A percentile compares a stretch with the other conserved stretches of the same genome.
Evolutionary conservation across 2,797 vertebrate species (phyloP).

Genomic region (Lacerta agilis): DNA sequence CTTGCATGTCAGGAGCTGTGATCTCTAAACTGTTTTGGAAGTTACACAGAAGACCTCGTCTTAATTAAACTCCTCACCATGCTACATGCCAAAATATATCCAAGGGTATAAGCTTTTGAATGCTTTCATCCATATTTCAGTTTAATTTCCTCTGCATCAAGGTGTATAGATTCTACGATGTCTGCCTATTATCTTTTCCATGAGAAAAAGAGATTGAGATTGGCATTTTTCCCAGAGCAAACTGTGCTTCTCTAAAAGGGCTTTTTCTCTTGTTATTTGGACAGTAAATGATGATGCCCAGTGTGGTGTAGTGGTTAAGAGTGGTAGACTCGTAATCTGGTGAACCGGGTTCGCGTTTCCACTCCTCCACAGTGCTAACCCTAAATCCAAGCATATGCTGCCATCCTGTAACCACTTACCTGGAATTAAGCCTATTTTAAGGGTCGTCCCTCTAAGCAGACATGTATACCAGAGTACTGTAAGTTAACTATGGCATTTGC

Average conservation of each 20-base stretch:
- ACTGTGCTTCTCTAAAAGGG: background rate
- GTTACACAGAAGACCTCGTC: accelerated
- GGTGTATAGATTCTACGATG: background rate
- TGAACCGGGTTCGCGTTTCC: too few relatives aligned
- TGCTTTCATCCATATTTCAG: background rate
- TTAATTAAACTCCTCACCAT: accelerated
- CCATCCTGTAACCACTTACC: too few relatives aligned
- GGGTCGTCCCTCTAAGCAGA: too few relatives aligned
- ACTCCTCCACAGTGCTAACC: too few relatives aligned
- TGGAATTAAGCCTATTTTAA: too few relatives aligned
- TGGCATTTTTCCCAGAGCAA: background rate
- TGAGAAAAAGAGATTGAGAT: background rate
- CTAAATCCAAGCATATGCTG: too few relatives aligned
- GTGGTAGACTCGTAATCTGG: too few relatives aligned
- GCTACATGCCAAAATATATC: background rate
- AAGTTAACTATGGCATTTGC: too few relatives aligned
- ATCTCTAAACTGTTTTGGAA: background rate
- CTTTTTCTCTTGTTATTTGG: background rate
- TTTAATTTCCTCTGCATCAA: slow-evolving; percentile 2
- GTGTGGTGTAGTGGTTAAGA: too few relatives aligned
- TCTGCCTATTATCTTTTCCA: background rate
- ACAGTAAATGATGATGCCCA: too few relatives aligned
- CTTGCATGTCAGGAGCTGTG: background rate
- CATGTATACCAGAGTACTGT: too few relatives aligned
- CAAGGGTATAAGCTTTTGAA: background rate